Base-by-base conservation (phyloP, 2,888 invertebrate genomes). In the Amorpha juglandis region DNA sequence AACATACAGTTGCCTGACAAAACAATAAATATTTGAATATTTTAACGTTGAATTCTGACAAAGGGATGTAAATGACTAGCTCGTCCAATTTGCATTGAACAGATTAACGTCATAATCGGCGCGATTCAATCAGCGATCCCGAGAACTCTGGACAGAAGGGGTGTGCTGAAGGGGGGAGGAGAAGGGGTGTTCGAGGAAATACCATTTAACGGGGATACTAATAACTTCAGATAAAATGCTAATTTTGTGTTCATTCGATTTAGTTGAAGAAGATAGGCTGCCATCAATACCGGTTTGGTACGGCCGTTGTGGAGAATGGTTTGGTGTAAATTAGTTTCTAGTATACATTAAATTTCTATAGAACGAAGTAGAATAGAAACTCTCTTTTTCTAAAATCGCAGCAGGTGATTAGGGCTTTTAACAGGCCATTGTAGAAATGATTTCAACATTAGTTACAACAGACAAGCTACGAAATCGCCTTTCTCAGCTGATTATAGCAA, bases 221-320 rank as follows among this genome's bases (percentile, higher is more conserved):
- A 92, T 92, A 92, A 89, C 87, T 88, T 81, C 73, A 89, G 91
- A 92, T 92, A 92, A 92, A 92, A 92, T 92, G 92, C 89, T 89
- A 92, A 92, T 92, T 91, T 91, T 92, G 91, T 92, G 87, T 91
- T 91, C 90, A 88, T 92, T 92, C 90, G 89, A 92, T 92, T 91
- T 88, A 82, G 83, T 79, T 71, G 79, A 82, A 81, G 82, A 75
- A 84, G 87, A 88, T 88, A 85, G 83, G 82, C 79, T 68, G 74
- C 71, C 73, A 68, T 75, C 75, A 74, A 75, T 74, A 73, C 63
- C 9, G 50, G 16, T 2, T 33, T 48, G 50, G 35, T 19, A n/a
- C 38, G 45, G 50, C 35, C 2, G 16, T 55, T 16, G 19, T 19
- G 19, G 19, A 19, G 58, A 38, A 58, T 42, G 38, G 12, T 42